Percentiles rank a stretch among this genome's conserved stretches.
phyloP scores from a whole-genome alignment of 2,797 vertebrate species.

The Ptychobarbus kaznakovi region DNA sequence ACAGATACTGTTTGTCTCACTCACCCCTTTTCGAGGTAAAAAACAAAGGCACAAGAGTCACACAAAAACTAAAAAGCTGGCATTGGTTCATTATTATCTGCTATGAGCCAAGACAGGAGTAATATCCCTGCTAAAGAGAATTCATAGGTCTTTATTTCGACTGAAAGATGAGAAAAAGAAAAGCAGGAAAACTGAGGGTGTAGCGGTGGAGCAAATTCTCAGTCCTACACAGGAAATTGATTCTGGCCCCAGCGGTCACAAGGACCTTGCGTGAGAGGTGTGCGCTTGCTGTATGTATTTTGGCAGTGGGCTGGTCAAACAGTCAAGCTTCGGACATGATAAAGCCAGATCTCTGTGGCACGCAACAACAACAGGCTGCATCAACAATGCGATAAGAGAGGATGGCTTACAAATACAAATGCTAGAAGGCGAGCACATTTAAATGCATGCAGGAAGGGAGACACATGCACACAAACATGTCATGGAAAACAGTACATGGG shows the following conservation, averaged over 20 bases:
- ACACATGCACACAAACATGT: slow-evolving; percentile 13
- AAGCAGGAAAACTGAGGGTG: slow-evolving; percentile 10
- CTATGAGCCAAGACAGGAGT: slow-evolving; percentile 19
- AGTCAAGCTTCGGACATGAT: slow-evolving; percentile 23
- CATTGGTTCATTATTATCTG: slow-evolving; percentile 46
- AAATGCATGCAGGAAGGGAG: slow-evolving; percentile 19
- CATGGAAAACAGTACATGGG: background rate
- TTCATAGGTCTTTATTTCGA: slow-evolving; percentile 16
- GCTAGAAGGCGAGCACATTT: background rate
- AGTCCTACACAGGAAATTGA: slow-evolving; percentile 59
- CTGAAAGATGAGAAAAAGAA: slow-evolving; percentile 18
- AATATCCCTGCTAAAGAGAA: slow-evolving; percentile 25
- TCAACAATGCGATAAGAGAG: background rate
- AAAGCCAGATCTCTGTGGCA: slow-evolving; percentile 11
- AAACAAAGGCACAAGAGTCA: slow-evolving; percentile 18
- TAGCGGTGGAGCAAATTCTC: slow-evolving; percentile 36
- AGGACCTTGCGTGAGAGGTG: slow-evolving; percentile 12
- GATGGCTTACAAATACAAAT: slow-evolving; percentile 5
- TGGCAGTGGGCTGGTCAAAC: slow-evolving; percentile 32
- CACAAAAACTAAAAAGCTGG: background rate
- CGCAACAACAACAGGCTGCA: background rate
- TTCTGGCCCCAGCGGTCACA: slow-evolving; percentile 17
- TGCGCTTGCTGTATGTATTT: slow-evolving; percentile 23
- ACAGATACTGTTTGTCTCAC: background rate
- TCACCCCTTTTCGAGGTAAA: background rate